These are phyloP conservation scores for Sebastes taczanowskii DNA, from an alignment of 2,797 vertebrate species.

Conservation along the genomic window DNA sequence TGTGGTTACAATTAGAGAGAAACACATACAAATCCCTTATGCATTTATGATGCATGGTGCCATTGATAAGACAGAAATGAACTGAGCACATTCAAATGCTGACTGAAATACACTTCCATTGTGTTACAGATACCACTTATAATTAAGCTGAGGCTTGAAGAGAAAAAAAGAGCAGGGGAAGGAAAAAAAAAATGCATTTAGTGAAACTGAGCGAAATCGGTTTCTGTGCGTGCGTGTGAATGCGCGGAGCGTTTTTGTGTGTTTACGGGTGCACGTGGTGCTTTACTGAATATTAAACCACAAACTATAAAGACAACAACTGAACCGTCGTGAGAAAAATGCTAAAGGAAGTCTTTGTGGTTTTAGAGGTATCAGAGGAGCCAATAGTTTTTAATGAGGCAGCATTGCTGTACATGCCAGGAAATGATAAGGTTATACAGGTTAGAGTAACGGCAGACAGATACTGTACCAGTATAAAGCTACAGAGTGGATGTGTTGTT, in stretches of 20 bases:
- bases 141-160: conserved; percentile 80
- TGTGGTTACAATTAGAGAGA: conserved; percentile 70
- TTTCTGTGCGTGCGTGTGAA: conserved; percentile 33
- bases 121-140: conserved; percentile 78
- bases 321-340: conserved; percentile 74
- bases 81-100: conserved; percentile 69
- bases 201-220: conserved; percentile 71
- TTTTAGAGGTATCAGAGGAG: conserved; percentile 77
- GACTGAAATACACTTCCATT: conserved; percentile 76
- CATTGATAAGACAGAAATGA: conserved; percentile 76
- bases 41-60: conserved; percentile 76
- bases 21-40: conserved; percentile 72
- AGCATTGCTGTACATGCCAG: conserved; percentile 77
- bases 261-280: conserved; percentile 63
- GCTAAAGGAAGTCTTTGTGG: conserved; percentile 82
- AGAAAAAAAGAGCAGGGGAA: conserved; percentile 62
- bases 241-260: conserved; percentile 32
- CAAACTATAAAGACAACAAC: conserved; percentile 78
- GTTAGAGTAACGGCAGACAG: conserved; percentile 71
- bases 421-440: conserved; percentile 76
- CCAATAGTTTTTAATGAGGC: conserved; percentile 83
- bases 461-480: conserved; percentile 43
- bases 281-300: conserved; percentile 81
- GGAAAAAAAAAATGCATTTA: conserved; percentile 61
- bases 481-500: conserved; percentile 40